phyloP scores from a whole-genome alignment of 30 jellyfish, hydroid and myxozoan genomes.

The Aurelia sp. region DNA sequence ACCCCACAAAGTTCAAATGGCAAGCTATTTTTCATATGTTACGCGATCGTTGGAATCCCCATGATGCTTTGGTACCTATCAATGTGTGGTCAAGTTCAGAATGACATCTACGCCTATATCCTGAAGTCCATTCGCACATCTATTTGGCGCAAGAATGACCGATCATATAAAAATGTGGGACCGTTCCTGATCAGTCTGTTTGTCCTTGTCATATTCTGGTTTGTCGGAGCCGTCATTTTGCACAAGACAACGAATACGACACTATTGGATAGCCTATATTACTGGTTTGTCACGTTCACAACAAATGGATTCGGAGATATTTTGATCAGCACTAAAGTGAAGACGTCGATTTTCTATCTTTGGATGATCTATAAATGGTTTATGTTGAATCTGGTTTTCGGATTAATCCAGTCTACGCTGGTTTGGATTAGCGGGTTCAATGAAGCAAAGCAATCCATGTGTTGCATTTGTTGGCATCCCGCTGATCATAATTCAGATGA shows the following conservation, averaged over 20 bases:
- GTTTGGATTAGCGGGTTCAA: slow-evolving; percentile 67
- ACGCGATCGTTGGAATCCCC: slow-evolving; percentile 58
- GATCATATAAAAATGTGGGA: slow-evolving; percentile 32
- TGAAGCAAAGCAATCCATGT: slow-evolving; percentile 63
- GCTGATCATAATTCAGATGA: slow-evolving; percentile 25
- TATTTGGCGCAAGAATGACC: slow-evolving; percentile 47
- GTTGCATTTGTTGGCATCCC: slow-evolving; percentile 72
- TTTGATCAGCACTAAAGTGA: slow-evolving; percentile 10
- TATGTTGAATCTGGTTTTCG: slow-evolving; percentile 60
- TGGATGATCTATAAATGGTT: slow-evolving; percentile 71
- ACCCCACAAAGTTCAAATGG: slow-evolving; percentile 31
- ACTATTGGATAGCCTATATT: slow-evolving; percentile 56
- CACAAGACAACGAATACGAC: slow-evolving; percentile 50
- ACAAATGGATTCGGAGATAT: slow-evolving; percentile 77
- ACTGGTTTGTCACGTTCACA: slow-evolving; percentile 70
- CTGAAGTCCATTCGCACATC: slow-evolving; percentile 40
- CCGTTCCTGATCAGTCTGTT: slow-evolving; percentile 55
- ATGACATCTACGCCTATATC: slow-evolving; percentile 26
- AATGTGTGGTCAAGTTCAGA: slow-evolving; percentile 66
- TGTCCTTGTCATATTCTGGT: slow-evolving; percentile 51
- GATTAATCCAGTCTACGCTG: slow-evolving; percentile 50
- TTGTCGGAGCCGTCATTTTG: slow-evolving; percentile 37
- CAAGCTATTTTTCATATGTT: slow-evolving; percentile 62
- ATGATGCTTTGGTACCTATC: slow-evolving; percentile 73
- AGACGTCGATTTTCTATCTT: slow-evolving; percentile 4